These are phyloP conservation scores for Cynopterus sphinx DNA, from an alignment of 2,797 vertebrate genomes.

Conservation along the genomic window DNA sequence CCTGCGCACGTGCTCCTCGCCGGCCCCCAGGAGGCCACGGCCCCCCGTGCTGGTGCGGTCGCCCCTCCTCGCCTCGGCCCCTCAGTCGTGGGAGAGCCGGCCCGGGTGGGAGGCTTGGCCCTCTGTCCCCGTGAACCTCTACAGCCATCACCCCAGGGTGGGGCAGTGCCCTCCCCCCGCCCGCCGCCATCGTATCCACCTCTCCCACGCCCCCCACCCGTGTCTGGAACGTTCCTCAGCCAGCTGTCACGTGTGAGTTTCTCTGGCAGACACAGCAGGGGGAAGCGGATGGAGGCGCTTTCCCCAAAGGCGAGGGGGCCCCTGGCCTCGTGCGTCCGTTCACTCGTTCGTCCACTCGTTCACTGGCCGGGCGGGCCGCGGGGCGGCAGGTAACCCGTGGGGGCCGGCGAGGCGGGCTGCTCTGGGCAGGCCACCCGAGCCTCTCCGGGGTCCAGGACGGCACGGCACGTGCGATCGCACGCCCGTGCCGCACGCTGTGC, in stretches of 20 bases:
- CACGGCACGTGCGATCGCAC: fast-evolving
- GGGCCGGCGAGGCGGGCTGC: not conserved
- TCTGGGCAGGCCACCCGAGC: fast-evolving
- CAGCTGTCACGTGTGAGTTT: too few relatives aligned
- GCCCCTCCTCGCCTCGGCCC: not conserved
- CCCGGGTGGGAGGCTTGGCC: not conserved
- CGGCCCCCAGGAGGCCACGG: not conserved
- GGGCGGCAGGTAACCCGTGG: fast-evolving
- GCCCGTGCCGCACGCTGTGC: not conserved
- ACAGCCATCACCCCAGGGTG: not conserved
- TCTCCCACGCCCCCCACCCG: fast-evolving
- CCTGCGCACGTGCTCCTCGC: not conserved
- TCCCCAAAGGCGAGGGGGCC: not conserved
- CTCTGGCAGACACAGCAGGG: not conserved
- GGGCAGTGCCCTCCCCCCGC: fast-evolving
- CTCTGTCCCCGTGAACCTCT: not conserved
- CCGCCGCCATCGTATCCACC: not conserved
- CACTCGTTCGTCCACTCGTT: fast-evolving
- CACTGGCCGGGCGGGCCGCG: not conserved
- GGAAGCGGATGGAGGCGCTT: not conserved
- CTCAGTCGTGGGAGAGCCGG: fast-evolving
- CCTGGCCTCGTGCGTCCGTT: too few relatives aligned
- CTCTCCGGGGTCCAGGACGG: too few relatives aligned
- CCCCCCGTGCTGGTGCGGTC: too few relatives aligned
- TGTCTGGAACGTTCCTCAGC: not conserved